phyloP scores from a whole-genome alignment of 1,140 invertebrate species.

The Drosophila sp. region DNA sequence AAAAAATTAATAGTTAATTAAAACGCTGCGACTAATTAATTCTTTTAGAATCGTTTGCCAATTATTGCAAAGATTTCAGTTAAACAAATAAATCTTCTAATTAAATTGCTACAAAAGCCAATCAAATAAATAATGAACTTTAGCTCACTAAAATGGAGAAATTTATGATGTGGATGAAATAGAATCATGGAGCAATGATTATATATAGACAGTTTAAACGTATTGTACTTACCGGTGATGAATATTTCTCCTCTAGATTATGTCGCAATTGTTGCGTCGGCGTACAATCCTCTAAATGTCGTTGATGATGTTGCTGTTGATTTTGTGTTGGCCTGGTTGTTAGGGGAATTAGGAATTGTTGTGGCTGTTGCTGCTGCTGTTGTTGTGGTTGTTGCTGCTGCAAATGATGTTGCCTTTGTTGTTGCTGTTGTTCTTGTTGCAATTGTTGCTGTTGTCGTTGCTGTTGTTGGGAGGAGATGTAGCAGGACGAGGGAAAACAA shows the following conservation, averaged over 20 bases:
- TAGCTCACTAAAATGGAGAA: no score
- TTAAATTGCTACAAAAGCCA: no score
- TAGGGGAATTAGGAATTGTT: conserved; percentile 34
- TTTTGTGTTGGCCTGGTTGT: conserved; percentile 38
- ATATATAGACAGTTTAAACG: neutral
- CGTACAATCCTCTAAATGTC: conserved; percentile 9
- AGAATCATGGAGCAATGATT: no score
- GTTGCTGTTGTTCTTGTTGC: conserved; percentile 48
- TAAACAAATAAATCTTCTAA: no score
- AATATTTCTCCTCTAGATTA: conserved; percentile 21
- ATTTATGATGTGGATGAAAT: no score
- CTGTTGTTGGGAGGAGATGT: conserved; percentile 22
- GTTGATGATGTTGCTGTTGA: conserved; percentile 20
- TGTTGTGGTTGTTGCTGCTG: conserved; percentile 40
- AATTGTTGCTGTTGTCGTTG: conserved; percentile 33
- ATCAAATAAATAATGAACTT: no score
- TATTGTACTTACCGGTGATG: neutral
- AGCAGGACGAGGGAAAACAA: conserved; percentile 45
- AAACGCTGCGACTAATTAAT: no score
- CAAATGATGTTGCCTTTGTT: conserved; percentile 22
- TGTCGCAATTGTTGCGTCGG: conserved; percentile 14
- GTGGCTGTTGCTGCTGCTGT: conserved; percentile 26
- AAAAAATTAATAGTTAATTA: no score
- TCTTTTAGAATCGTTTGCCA: no score
- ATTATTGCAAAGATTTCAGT: no score